phyloP scores from a whole-genome alignment of 2,888 invertebrate species.

The Chloroclystis v-ata region DNA sequence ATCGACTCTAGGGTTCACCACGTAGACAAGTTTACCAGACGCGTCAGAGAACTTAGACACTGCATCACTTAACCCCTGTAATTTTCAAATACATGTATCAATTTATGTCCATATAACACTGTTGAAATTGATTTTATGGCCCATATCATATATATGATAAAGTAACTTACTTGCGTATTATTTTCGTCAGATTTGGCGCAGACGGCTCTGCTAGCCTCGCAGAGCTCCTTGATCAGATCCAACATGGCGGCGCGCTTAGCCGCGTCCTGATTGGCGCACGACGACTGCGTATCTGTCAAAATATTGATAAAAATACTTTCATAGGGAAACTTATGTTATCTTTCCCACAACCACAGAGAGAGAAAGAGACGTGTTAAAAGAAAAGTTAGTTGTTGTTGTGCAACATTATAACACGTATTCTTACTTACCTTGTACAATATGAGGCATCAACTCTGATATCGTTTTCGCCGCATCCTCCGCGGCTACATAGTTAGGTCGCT shows the following conservation, averaged over 20 bases:
- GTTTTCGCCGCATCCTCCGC: conserved; percentile 36
- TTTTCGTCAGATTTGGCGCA: conserved; percentile 25
- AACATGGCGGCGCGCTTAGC: conserved; percentile 31
- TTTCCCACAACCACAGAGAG: too few relatives aligned
- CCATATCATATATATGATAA: too few relatives aligned
- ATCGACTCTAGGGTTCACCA: conserved; percentile 34
- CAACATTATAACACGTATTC: too few relatives aligned
- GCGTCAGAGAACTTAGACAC: conserved; percentile 33
- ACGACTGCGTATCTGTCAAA: conserved; percentile 34
- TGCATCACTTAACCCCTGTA: conserved; percentile 8
- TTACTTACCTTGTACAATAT: conserved; percentile 39
- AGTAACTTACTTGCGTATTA: conserved; percentile 7
- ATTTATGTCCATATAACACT: too few relatives aligned
- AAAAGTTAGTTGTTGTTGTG: too few relatives aligned
- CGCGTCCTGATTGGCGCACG: conserved; percentile 30
- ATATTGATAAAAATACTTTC: too few relatives aligned
- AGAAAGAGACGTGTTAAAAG: too few relatives aligned
- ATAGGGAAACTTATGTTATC: too few relatives aligned
- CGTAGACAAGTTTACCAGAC: conserved; percentile 36
- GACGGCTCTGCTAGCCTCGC: conserved; percentile 34
- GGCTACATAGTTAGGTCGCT: conserved; percentile 36
- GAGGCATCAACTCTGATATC: conserved; percentile 39
- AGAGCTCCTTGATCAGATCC: conserved; percentile 32
- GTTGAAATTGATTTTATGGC: too few relatives aligned
- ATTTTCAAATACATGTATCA: not conserved